Base-by-base conservation (phyloP, 2,888 invertebrate species). In the Leptogaster cylindrica region DNA sequence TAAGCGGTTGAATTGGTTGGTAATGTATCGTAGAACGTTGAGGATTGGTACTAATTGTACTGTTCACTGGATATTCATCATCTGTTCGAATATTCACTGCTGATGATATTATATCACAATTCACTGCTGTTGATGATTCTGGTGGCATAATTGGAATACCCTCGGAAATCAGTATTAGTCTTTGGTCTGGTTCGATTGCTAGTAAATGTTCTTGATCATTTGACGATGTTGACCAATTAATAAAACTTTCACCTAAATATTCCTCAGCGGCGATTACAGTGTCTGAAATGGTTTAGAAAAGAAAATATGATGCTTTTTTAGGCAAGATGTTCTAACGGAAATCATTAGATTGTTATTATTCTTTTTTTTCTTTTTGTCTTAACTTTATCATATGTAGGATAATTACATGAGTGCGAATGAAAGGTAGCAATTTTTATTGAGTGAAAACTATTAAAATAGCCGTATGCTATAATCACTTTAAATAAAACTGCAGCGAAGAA, bases 261-360 rank as follows among this genome's bases (percentile, higher is more conserved):
- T 65, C 58, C n/a, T 58, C 65, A 14, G 65, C 48, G 48, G 65
- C 55, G 14, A 58, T 52, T 27, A 58, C 25, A 20, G 25, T 31
- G 63, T 69, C 69, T 69, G 67, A 16, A 69, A 69, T 10, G 61
- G 39, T 27, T 36, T 52, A n/a, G n/a, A n/a, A n/a, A n/a, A n/a
- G n/a, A n/a, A n/a, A n/a, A n/a, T n/a, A n/a, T n/a, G n/a, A n/a
- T n/a, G n/a, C n/a, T n/a, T n/a, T n/a, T n/a, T n/a, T n/a, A n/a
- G n/a, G n/a, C n/a, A n/a, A n/a, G n/a, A n/a, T n/a, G n/a, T n/a
- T n/a, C n/a, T n/a, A n/a, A n/a, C n/a, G n/a, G n/a, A n/a, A n/a
- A n/a, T n/a, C n/a, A n/a, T 31, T 7, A 8, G 5, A 31, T 7
- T 31, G 31, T 8, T 31, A 31, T 31, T 31, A 31, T 7, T 31